Conservation (phyloP, 2,797 vertebrate species). For the Smutsia temminckii region DNA sequence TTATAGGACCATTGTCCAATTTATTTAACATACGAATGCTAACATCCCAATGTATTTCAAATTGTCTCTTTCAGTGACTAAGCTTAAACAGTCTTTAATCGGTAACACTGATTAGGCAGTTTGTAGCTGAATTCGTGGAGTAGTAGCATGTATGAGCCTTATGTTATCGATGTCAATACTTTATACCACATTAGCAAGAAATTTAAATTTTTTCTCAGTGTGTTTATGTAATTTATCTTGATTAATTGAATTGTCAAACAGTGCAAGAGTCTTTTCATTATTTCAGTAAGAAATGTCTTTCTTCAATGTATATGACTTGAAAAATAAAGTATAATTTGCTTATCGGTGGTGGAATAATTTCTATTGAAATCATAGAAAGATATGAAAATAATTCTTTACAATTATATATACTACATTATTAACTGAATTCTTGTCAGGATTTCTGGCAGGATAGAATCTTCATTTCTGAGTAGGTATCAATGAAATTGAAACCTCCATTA, state of each 20-base stretch:
- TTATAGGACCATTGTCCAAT: not conserved
- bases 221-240: not conserved
- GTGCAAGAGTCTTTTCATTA: not conserved
- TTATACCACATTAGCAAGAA: not conserved
- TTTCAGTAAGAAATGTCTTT: not conserved
- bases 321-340: not conserved
- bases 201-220: not conserved
- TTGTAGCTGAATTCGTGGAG: not conserved
- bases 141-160: not conserved
- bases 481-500: not conserved
- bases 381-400: not conserved
- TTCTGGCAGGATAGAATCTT: not conserved
- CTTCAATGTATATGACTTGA: not conserved
- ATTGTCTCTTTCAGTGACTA: not conserved
- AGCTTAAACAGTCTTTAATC: not conserved
- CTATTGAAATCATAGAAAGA: conserved; percentile 7
- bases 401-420: not conserved
- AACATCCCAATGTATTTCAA: not conserved
- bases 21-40: not conserved
- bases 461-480: not conserved
- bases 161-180: not conserved
- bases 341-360: not conserved
- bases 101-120: not conserved
- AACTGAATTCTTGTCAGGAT: not conserved
- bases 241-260: not conserved